Percentiles rank a stretch among this genome's conserved stretches.
Conservation (phyloP, 2,888 invertebrate species). For the Trissolcus brochymenae region DNA sequence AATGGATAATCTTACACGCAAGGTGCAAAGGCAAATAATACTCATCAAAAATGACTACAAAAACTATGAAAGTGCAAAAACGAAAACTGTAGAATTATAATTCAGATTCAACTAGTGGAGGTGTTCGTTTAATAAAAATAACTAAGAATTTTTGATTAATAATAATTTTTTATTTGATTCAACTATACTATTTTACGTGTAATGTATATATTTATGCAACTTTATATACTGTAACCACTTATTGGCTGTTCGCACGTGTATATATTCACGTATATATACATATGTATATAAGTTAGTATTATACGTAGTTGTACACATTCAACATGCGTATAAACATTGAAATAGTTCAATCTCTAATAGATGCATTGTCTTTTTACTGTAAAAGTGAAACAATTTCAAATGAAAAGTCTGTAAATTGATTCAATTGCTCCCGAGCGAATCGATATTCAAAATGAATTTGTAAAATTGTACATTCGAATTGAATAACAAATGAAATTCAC, state of each 20-base stretch:
- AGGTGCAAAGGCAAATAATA: conserved; percentile 61
- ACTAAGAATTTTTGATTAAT: conserved; percentile 44
- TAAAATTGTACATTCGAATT: too few species aligned
- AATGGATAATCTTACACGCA: conserved; percentile 80
- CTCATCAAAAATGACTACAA: conserved; percentile 48
- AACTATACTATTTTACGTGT: conserved; percentile 66
- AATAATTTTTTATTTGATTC: conserved; percentile 66
- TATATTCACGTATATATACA: conserved; percentile 39
- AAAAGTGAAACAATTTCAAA: background rate
- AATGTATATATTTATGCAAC: conserved; percentile 65
- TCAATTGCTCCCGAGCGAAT: conserved; percentile 13
- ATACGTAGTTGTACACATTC: conserved; percentile 64
- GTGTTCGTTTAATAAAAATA: too few species aligned
- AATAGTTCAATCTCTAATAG: conserved; percentile 53
- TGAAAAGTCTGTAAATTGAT: background rate
- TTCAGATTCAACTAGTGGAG: too few species aligned
- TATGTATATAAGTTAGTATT: conserved; percentile 37
- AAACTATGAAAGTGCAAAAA: conserved; percentile 13
- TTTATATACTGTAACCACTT: conserved; percentile 55
- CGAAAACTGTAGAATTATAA: background rate
- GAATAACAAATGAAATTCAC: too few species aligned
- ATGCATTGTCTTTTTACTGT: conserved; percentile 43
- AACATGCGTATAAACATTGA: conserved; percentile 67
- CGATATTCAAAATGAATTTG: too few species aligned
- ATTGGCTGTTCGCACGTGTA: conserved; percentile 41